A percentile compares a stretch with the other conserved stretches of the same genome.
Conservation (phyloP, 64 coral and sea anemone genomes). For the Anthopleura sola region DNA sequence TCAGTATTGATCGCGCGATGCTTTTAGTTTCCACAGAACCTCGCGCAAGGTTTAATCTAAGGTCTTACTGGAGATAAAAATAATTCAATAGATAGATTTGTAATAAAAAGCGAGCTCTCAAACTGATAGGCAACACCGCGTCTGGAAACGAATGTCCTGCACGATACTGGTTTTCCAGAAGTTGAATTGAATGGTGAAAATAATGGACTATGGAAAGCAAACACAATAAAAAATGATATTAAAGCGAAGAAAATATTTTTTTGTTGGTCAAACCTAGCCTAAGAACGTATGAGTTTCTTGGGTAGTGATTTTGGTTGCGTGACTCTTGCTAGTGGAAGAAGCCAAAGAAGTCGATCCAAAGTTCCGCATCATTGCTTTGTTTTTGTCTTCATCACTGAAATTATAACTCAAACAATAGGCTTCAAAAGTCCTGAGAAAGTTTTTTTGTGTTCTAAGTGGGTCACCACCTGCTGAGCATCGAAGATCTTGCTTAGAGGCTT, state of each 20-base stretch:
- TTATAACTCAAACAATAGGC: not conserved
- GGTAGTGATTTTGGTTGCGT: no score
- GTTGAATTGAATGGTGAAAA: no score
- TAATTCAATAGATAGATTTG: not conserved
- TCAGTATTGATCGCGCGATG: not conserved
- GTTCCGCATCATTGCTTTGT: not conserved
- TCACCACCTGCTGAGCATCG: not conserved
- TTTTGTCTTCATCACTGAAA: not conserved
- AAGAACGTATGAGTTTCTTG: no score
- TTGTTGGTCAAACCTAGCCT: no score
- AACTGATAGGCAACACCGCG: not conserved
- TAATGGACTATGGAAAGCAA: no score
- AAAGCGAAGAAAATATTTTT: no score
- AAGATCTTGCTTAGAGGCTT: not conserved
- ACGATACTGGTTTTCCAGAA: not conserved
- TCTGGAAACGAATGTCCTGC: not conserved
- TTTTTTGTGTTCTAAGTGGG: slow-evolving; percentile 6
- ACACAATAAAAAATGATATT: no score
- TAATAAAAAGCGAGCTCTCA: not conserved
- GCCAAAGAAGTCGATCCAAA: not conserved
- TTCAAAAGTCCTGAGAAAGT: slow-evolving; percentile 8
- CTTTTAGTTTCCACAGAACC: not conserved
- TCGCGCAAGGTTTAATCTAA: not conserved
- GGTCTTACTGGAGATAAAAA: not conserved
- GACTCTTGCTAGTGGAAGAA: no score